These are phyloP conservation scores for Enteromius paludinosus DNA, from an alignment of 2,797 vertebrate species.

Conservation along the genomic window DNA sequence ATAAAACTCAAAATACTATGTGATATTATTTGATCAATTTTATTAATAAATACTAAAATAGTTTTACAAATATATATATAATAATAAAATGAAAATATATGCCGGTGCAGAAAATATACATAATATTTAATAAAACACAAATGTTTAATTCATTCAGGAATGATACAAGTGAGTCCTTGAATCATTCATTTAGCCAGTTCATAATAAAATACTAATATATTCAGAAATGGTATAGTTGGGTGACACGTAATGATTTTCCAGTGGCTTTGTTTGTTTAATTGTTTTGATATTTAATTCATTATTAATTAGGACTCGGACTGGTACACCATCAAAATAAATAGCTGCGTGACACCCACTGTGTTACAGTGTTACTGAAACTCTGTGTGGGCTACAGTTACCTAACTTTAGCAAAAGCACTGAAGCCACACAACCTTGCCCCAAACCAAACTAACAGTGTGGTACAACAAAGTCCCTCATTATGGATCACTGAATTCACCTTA, in stretches of 20 bases:
- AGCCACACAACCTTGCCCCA: conserved; percentile 43
- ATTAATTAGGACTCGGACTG: not conserved
- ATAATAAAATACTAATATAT: not conserved
- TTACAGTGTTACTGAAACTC: not conserved
- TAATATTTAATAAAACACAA: not conserved
- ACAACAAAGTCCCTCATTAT: conserved; percentile 33
- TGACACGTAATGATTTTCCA: not conserved
- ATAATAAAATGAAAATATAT: not conserved
- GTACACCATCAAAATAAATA: not conserved
- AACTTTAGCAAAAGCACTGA: conserved; percentile 16
- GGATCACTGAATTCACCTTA: conserved; percentile 46
- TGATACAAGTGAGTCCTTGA: not conserved
- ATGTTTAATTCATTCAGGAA: not conserved
- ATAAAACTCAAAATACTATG: not conserved
- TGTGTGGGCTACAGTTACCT: conserved; percentile 3
- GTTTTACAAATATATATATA: too few species aligned
- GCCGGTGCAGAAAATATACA: not conserved
- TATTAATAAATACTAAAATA: not conserved
- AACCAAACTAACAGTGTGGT: conserved; percentile 40
- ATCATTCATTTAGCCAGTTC: not conserved
- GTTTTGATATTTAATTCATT: not conserved
- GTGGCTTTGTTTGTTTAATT: not conserved
- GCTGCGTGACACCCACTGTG: not conserved
- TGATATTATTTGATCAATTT: not conserved
- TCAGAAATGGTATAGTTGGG: not conserved